Evolutionary conservation across 1,140 invertebrate species (phyloP).

Genomic region (Aethina tumida): DNA sequence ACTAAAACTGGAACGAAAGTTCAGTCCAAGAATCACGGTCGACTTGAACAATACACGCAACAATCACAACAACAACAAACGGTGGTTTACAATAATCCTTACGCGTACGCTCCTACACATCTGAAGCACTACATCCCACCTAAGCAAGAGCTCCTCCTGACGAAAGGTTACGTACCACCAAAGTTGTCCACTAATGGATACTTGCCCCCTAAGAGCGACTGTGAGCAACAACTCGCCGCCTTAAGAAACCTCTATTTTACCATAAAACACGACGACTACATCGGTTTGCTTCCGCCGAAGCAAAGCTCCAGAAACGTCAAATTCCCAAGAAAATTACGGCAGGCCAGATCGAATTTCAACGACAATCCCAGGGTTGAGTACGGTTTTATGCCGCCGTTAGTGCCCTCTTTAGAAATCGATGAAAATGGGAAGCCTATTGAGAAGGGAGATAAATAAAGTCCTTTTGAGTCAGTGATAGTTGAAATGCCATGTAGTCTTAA

Average conservation of each 20-base stretch:
- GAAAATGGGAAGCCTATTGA: constrained; percentile 52
- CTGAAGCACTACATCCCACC: constrained; percentile 15
- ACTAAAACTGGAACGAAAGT: constrained; percentile 5
- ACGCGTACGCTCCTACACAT: constrained; percentile 20
- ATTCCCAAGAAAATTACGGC: constrained; percentile 22
- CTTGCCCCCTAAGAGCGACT: constrained; percentile 11
- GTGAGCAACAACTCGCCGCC: constrained; percentile 8
- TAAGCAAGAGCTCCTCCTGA: constrained; percentile 8
- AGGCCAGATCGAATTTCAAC: constrained; percentile 23
- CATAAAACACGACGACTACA: constrained; percentile 24
- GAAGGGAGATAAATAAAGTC: constrained; percentile 25
- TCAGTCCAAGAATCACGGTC: constrained; percentile 16
- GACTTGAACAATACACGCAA: constrained; percentile 12
- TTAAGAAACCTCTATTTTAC: neutral
- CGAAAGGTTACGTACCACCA: neutral
- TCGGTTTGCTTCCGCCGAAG: constrained; percentile 38
- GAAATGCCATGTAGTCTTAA: constrained; percentile 15
- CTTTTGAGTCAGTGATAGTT: constrained; percentile 6
- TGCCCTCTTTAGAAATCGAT: constrained; percentile 71
- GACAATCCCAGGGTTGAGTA: constrained; percentile 64
- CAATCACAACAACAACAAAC: constrained; percentile 3
- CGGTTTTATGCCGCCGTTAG: constrained; percentile 67
- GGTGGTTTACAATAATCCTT: constrained; percentile 13
- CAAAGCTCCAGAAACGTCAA: constrained; percentile 9
- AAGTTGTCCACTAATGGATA: constrained; percentile 12